Conservation (phyloP, 2,888 invertebrate genomes). For the Tridacna crocea region DNA sequence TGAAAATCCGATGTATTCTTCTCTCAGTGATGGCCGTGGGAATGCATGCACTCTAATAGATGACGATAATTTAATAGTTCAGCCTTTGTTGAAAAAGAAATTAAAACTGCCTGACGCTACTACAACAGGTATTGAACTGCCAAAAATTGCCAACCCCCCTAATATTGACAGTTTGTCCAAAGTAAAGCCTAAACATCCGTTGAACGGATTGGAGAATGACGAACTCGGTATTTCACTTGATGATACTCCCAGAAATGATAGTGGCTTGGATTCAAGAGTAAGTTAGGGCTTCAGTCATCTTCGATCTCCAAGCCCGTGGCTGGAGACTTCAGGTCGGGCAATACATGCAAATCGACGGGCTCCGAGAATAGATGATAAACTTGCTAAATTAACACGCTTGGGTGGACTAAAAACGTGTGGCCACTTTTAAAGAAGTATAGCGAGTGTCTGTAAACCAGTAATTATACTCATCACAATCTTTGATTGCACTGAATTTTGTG, state of each 20-base stretch:
- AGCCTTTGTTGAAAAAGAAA: slow-evolving; percentile 51
- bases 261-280: slow-evolving; percentile 47
- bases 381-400: slow-evolving; percentile 62
- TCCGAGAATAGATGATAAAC: slow-evolving; percentile 59
- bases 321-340: slow-evolving; percentile 43
- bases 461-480: too few relatives aligned
- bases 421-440: slow-evolving; percentile 48
- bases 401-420: slow-evolving; percentile 61
- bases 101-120: slow-evolving; percentile 28
- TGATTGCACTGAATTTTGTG: too few relatives aligned
- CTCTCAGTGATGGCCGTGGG: slow-evolving; percentile 51
- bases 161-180: slow-evolving; percentile 9
- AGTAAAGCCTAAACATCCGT: background rate
- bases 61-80: slow-evolving; percentile 50
- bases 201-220: slow-evolving; percentile 24
- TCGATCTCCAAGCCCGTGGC: slow-evolving; percentile 50
- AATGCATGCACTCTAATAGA: slow-evolving; percentile 37
- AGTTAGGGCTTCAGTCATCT: slow-evolving; percentile 59
- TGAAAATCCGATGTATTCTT: slow-evolving; percentile 44
- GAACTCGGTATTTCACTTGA: slow-evolving; percentile 31
- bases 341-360: slow-evolving; percentile 50
- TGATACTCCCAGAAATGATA: slow-evolving; percentile 42
- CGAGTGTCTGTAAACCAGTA: background rate
- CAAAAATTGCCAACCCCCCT: slow-evolving; percentile 39
- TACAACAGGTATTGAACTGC: slow-evolving; percentile 35